These are phyloP conservation scores for Anthopleura xanthogrammica DNA, from an alignment of 92 coral and sea anemone species.

Conservation along the genomic window DNA sequence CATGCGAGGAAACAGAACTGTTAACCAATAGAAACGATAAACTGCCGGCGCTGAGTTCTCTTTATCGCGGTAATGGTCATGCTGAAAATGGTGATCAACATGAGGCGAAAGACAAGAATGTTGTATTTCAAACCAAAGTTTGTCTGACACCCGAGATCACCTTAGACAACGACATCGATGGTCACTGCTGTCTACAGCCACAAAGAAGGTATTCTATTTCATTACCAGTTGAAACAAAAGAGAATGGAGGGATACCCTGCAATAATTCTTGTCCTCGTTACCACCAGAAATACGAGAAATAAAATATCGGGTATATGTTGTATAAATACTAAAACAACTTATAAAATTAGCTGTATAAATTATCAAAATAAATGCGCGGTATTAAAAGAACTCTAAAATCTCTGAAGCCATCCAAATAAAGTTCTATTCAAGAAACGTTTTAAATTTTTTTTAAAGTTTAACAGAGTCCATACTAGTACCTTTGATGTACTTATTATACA, in stretches of 20 bases:
- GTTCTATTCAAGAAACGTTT: no score
- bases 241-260: background rate
- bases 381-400: no score
- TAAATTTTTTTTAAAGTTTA: no score
- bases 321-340: background rate
- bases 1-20: background rate
- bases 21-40: background rate
- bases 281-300: background rate
- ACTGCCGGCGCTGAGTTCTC: background rate
- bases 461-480: no score
- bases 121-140: constrained; percentile 3
- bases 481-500: no score
- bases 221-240: constrained; percentile 17
- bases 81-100: background rate
- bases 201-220: constrained; percentile 30
- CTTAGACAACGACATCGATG: constrained; percentile 56
- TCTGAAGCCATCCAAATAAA: no score
- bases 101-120: background rate
- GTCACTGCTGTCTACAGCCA: constrained; percentile 34
- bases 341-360: no score
- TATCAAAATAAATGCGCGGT: no score
- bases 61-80: background rate
- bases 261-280: background rate
- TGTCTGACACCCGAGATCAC: constrained; percentile 49
- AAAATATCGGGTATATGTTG: background rate